Evolutionary conservation across 2,888 invertebrate genomes (phyloP), one percentile per base, ranked within the genome.

Genomic region (Lithophane ornitopus): DNA sequence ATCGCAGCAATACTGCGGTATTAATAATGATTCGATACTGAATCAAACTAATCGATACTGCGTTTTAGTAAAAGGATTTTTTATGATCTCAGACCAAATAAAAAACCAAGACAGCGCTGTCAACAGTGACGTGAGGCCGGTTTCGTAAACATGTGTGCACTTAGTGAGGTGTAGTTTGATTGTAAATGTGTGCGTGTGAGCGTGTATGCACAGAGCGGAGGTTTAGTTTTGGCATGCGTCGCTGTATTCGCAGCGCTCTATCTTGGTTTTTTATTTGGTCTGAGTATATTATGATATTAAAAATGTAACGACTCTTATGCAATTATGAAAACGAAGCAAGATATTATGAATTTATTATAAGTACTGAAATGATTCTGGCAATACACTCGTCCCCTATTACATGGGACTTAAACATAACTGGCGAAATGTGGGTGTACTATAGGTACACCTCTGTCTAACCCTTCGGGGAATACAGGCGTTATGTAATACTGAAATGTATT

Each of bases 281-380:
- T 34, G 34, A 34, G 34, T 34, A 6, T 4, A 34, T 6, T 34
- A 3, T 34, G 34, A 34, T 79, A 77, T 77, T 77, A 63, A 28
- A 44, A 62, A 62, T 16, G 8, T 16, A 63, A 72, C 80, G n/a
- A 63, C 72, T 72, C 80, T 56, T 80, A 77, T 72, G 77, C 62
- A 41, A n/a, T 44, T 39, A 41, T 56, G 11, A 34, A 14, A 78
- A 77, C 56, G 80, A 77, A 80, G 0, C 22, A 78, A 41, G 54
- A 80, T 80, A 80, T 77, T 77, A 71, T 80, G 28, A 71, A 62
- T 62, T 41, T 78, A 61, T 59, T n/a, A 39, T n/a, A n/a, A n/a
- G n/a, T n/a, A 39, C 2, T 8, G 0, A 44, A 8, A 52, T 41
- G 0, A 22, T 49, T 8, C 7, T 52, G 9, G 52, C 52, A 52